Evolutionary conservation across 2,888 invertebrate species (phyloP).

Genomic region (Papilio demoleus): DNA sequence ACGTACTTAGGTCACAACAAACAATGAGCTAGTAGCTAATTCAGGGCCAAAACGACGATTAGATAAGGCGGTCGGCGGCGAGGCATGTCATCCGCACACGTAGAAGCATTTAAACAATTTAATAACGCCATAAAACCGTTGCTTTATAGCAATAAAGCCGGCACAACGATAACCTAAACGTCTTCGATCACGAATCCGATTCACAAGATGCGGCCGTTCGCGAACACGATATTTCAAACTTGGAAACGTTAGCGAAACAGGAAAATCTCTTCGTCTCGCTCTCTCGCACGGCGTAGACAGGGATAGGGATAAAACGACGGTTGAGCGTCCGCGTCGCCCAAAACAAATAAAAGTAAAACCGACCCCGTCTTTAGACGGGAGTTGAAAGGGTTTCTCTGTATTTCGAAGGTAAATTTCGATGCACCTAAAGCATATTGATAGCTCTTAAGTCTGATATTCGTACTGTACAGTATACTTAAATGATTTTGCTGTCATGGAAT

Average conservation of each 20-base stretch:
- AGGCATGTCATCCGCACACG: slow-evolving; percentile 22
- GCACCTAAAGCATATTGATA: background rate
- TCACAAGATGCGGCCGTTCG: slow-evolving; percentile 7
- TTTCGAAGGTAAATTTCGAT: slow-evolving; percentile 15
- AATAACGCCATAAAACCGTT: slow-evolving; percentile 27
- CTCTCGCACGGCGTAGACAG: slow-evolving; percentile 57
- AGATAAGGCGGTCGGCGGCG: slow-evolving; percentile 24
- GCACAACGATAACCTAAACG: slow-evolving; percentile 21
- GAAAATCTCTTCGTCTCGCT: slow-evolving; percentile 56
- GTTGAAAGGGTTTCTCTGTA: slow-evolving; percentile 36
- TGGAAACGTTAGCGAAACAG: slow-evolving; percentile 66
- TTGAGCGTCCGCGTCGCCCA: slow-evolving; percentile 71
- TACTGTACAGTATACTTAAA: background rate
- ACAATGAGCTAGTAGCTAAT: slow-evolving; percentile 32
- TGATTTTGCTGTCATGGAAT: too few species aligned
- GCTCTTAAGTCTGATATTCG: background rate
- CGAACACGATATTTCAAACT: slow-evolving; percentile 60
- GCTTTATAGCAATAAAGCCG: slow-evolving; percentile 24
- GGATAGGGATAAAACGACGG: slow-evolving; percentile 72
- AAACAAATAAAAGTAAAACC: slow-evolving; percentile 74
- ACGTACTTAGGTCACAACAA: slow-evolving; percentile 23
- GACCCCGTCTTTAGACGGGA: slow-evolving; percentile 65
- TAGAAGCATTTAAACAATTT: slow-evolving; percentile 25
- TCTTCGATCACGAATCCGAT: slow-evolving; percentile 43
- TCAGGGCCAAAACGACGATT: slow-evolving; percentile 29